Percentiles rank a stretch among this genome's conserved stretches.
Evolutionary conservation across 2,888 invertebrate species (phyloP).

Genomic region (Amblyjoppa fuscipennis): DNA sequence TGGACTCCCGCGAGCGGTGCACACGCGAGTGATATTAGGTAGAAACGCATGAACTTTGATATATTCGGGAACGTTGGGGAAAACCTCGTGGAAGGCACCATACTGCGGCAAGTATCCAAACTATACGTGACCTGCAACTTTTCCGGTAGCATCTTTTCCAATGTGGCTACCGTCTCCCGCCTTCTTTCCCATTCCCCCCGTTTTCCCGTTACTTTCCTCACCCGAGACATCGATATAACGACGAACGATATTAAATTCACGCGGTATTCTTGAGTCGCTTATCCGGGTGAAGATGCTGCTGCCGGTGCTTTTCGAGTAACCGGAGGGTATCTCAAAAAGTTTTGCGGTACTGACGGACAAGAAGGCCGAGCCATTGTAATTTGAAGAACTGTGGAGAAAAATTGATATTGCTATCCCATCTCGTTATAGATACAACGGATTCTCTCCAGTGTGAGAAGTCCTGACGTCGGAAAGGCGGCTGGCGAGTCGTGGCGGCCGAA

Average conservation of each 20-base stretch:
- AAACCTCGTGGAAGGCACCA: conserved; percentile 78
- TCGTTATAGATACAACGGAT: background rate
- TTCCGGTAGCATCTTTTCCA: conserved; percentile 74
- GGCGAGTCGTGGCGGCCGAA: conserved; percentile 45
- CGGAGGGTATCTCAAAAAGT: conserved; percentile 12
- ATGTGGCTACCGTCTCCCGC: conserved; percentile 27
- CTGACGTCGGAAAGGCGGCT: conserved; percentile 68
- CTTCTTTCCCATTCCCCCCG: conserved; percentile 35
- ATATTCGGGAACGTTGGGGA: conserved; percentile 78
- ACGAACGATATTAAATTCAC: conserved; percentile 65
- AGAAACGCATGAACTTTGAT: conserved; percentile 85
- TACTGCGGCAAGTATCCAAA: conserved; percentile 84
- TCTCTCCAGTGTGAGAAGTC: conserved; percentile 75
- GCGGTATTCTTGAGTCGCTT: conserved; percentile 59
- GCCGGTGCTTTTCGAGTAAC: background rate
- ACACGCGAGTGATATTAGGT: conserved; percentile 83
- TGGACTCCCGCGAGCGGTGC: conserved; percentile 61
- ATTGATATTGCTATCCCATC: background rate
- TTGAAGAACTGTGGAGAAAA: background rate
- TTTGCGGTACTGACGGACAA: background rate
- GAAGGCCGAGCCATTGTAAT: background rate
- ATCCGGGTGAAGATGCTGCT: conserved; percentile 23
- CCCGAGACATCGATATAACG: conserved; percentile 61
- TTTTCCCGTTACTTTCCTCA: conserved; percentile 27
- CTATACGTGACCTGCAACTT: conserved; percentile 85